Conservation (phyloP, 1,140 invertebrate species). For the Tetragnatha versicolor region DNA sequence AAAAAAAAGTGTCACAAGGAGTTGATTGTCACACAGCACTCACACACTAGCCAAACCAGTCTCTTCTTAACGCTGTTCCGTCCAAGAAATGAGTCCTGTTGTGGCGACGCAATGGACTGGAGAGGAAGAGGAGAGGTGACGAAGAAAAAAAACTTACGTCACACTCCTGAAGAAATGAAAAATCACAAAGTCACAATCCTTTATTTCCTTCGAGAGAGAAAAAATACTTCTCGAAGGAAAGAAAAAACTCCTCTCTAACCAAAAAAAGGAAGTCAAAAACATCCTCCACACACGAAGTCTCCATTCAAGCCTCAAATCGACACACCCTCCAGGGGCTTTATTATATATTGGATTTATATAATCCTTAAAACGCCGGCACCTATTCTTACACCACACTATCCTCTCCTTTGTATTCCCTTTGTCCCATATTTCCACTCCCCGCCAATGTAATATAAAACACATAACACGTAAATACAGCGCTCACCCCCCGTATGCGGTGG, state of each 20-base stretch:
- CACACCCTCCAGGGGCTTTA: slow-evolving; percentile 34
- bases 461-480: slow-evolving; percentile 39
- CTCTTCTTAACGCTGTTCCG: too few species aligned
- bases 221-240: background rate
- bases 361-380: slow-evolving; percentile 34
- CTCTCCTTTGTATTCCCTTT: slow-evolving; percentile 32
- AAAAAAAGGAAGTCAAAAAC: slow-evolving; percentile 44
- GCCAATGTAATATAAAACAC: slow-evolving; percentile 36
- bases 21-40: too few species aligned
- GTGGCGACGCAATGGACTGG: too few species aligned
- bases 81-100: too few species aligned
- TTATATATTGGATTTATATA: slow-evolving; percentile 49
- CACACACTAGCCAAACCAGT: too few species aligned
- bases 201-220: slow-evolving; percentile 26
- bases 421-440: slow-evolving; percentile 17
- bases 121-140: background rate
- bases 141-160: background rate
- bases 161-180: background rate
- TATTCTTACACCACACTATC: slow-evolving; percentile 25
- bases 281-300: slow-evolving; percentile 18
- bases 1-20: too few species aligned
- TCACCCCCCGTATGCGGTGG: background rate
- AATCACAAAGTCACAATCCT: slow-evolving; percentile 46
- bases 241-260: slow-evolving; percentile 3
- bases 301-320: slow-evolving; percentile 17